phyloP scores from a whole-genome alignment of 1,140 invertebrate species.

The Holotrichia oblita region DNA sequence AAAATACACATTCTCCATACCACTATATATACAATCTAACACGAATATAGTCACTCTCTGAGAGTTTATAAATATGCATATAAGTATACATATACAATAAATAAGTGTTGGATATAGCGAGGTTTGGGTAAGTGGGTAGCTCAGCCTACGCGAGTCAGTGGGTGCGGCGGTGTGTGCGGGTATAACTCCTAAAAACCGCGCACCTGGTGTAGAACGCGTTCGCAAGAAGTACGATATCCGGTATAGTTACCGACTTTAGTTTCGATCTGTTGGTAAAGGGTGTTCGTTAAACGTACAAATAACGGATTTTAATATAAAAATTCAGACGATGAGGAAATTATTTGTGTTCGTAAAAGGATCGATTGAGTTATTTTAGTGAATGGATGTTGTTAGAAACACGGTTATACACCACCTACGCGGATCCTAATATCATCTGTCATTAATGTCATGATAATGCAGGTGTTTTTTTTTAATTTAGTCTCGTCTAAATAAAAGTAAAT shows the following conservation, averaged over 20 bases:
- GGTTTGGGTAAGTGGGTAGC: slow-evolving; percentile 54
- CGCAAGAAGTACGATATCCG: slow-evolving; percentile 34
- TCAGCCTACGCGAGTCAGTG: slow-evolving; percentile 51
- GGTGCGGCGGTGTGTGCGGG: slow-evolving; percentile 49
- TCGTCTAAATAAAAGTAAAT: no score
- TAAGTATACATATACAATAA: slow-evolving; percentile 55
- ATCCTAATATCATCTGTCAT: neutral
- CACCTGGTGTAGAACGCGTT: slow-evolving; percentile 49
- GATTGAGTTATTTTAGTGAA: slow-evolving; percentile 16
- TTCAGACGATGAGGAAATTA: neutral
- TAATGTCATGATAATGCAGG: no score
- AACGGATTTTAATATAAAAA: neutral
- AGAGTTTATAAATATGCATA: slow-evolving; percentile 56
- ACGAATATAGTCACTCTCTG: neutral
- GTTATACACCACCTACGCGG: neutral
- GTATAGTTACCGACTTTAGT: neutral
- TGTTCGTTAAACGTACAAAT: neutral
- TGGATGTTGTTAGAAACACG: neutral
- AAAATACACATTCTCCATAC: neutral
- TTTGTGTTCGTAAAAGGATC: neutral
- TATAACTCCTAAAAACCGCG: slow-evolving; percentile 39
- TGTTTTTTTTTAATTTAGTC: no score
- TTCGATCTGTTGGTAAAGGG: neutral
- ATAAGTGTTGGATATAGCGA: slow-evolving; percentile 46
- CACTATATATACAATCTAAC: neutral